Evolutionary conservation across 2,888 invertebrate genomes (phyloP), one percentile per base, ranked within the genome.

Genomic region (Lordiphosa fenestrarum): DNA sequence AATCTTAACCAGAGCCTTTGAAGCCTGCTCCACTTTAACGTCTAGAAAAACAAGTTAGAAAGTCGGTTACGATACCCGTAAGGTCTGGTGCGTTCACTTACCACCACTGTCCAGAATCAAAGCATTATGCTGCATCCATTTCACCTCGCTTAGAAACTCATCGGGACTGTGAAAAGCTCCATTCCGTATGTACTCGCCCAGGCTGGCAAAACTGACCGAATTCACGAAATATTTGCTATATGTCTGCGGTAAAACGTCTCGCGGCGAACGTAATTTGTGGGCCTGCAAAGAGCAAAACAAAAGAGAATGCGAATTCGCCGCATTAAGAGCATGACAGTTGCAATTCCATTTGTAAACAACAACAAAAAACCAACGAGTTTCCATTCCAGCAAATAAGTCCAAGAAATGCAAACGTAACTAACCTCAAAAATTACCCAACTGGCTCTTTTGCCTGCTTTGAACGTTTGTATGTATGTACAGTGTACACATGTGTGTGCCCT

Each of bases 51-150:
- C 2, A 30, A 30, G 30, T 30, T 25, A 5, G 23, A 23, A 23
- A 23, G 23, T 23, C 23, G 23, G 4, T 15, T 15, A 15, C 15
- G 15, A 15, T 23, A 23, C 4, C 7, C 6, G 7, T 25, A 25
- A 6, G 6, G 2, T 25, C 25, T 7, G 25, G 25, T 7, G 7
- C 7, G 1, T 6, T 6, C 6, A 51, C 61, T 58, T 37, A 77
- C 83, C 91, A 95, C 97, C 92, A 84, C 96, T 94, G 90, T 96
- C 97, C 38, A 82, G 50, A 87, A 95, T 97, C 60, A 95, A 94
- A 84, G 96, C 95, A 89, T 98, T 98, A 88, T 98, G 98, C 50
- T 96, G 91, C 84, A 98, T 95, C 98, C 98, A 98, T 88, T 96
- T 96, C 6, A 94, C 93, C 89, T 98, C 98, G 1, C 95, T 94